Evolutionary conservation across 2,797 vertebrate species (phyloP).

Genomic region (Gadopsis bispinosus): DNA sequence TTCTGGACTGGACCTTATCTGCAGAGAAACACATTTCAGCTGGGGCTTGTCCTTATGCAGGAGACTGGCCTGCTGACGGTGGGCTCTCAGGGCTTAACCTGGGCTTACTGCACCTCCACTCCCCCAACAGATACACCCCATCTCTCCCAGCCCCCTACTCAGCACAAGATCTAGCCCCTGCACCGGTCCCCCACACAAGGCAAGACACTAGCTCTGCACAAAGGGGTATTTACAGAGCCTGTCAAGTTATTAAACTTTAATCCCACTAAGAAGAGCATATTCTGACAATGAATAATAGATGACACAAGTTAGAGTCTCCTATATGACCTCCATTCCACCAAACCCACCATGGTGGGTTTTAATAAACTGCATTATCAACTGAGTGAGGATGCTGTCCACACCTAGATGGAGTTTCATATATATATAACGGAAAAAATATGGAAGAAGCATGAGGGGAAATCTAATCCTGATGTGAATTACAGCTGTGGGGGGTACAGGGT

Average conservation of each 20-base stretch:
- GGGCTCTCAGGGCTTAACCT: constrained; percentile 79
- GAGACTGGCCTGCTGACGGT: constrained; percentile 77
- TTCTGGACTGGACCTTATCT: constrained; percentile 85
- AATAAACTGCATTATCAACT: constrained; percentile 86
- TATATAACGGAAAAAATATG: constrained; percentile 47
- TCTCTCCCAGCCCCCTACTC: constrained; percentile 61
- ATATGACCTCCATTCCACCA: constrained; percentile 80
- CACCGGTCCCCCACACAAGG: constrained; percentile 41
- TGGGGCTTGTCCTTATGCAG: constrained; percentile 55
- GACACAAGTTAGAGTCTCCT: constrained; percentile 83
- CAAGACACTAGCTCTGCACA: constrained; percentile 76
- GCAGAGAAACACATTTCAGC: constrained; percentile 84
- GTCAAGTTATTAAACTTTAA: constrained; percentile 90
- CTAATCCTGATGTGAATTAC: constrained; percentile 81
- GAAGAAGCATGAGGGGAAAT: constrained; percentile 60
- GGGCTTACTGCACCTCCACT: constrained; percentile 70
- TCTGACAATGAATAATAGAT: constrained; percentile 89
- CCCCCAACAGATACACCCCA: constrained; percentile 44
- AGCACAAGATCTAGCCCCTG: constrained; percentile 54
- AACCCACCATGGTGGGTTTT: constrained; percentile 76
- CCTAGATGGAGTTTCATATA: constrained; percentile 77
- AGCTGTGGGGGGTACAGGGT: constrained; percentile 60
- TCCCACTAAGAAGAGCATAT: constrained; percentile 87
- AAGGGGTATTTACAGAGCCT: constrained; percentile 84
- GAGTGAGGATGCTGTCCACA: constrained; percentile 56